Percentiles rank a stretch among this genome's conserved stretches.
Conservation (phyloP, 2,797 vertebrate species). For the Spheniscus humboldti region DNA sequence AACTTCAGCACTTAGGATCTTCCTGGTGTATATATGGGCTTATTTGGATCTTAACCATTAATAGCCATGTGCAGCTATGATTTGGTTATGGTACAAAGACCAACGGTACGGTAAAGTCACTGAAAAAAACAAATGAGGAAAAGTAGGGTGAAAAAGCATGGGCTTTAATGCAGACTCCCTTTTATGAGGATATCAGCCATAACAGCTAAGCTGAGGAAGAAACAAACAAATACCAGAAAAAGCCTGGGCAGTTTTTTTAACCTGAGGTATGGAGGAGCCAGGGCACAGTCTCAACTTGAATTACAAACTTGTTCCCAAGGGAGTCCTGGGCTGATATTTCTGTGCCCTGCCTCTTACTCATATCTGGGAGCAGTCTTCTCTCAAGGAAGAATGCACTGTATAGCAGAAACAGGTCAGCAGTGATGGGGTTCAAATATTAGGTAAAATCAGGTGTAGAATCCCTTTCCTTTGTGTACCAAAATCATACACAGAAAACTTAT, state of each 20-base stretch:
- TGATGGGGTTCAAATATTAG: not conserved
- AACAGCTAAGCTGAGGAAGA: not conserved
- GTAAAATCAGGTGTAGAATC: not conserved
- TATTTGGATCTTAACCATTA: not conserved
- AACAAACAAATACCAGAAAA: not conserved
- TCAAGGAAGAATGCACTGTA: not conserved
- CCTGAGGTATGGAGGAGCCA: not conserved
- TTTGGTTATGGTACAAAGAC: not conserved
- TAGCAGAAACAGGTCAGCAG: not conserved
- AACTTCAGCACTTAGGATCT: not conserved
- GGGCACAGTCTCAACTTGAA: not conserved
- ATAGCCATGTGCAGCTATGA: not conserved
- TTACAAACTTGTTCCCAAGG: not conserved
- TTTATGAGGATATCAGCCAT: not conserved
- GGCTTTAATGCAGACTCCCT: not conserved
- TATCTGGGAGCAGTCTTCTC: not conserved
- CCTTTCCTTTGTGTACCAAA: not conserved
- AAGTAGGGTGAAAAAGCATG: not conserved
- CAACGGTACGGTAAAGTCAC: not conserved
- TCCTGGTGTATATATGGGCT: not conserved
- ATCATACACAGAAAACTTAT: not conserved
- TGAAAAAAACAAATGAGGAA: not conserved
- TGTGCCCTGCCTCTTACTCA: not conserved
- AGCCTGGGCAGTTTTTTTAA: not conserved
- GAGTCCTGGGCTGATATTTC: not conserved